A percentile compares a stretch with the other conserved stretches of the same genome.
Evolutionary conservation across 2,797 vertebrate genomes (phyloP).

Genomic region (Muraenolepis orangiensis): DNA sequence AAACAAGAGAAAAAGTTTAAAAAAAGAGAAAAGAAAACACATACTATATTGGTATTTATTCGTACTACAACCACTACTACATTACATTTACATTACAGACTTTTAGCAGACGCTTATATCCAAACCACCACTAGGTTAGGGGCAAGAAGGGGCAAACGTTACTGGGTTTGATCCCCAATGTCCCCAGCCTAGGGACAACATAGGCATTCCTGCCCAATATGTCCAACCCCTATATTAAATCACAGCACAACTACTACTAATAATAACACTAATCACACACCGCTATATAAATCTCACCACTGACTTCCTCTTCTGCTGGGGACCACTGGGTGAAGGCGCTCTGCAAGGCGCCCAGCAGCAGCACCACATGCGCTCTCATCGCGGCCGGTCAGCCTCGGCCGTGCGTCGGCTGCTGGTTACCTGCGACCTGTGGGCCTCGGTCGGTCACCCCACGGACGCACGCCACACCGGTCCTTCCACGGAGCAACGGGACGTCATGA

Average conservation of each 20-base stretch:
- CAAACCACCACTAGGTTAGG: no score
- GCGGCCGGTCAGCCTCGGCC: neutral
- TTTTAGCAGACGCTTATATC: no score
- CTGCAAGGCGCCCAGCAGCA: conserved; percentile 45
- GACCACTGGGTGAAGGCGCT: conserved; percentile 47
- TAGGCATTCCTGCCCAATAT: neutral
- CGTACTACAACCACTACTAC: neutral
- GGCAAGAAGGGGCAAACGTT: no score
- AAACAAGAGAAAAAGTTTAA: neutral
- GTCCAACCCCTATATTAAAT: neutral
- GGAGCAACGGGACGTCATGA: neutral
- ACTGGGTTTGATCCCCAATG: neutral
- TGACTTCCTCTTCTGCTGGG: conserved; percentile 59
- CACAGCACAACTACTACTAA: neutral
- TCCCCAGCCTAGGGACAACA: neutral
- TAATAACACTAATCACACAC: neutral
- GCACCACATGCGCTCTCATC: conserved; percentile 32
- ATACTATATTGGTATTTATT: neutral
- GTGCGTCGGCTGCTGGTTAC: neutral
- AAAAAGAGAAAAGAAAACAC: neutral
- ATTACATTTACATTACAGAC: no score
- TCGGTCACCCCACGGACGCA: neutral
- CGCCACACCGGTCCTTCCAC: neutral
- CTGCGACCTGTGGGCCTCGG: neutral
- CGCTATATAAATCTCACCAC: conserved; percentile 57